Evolutionary conservation across 2,113 vertebrate species (phyloP).

Genomic region (Macrotis lagotis): DNA sequence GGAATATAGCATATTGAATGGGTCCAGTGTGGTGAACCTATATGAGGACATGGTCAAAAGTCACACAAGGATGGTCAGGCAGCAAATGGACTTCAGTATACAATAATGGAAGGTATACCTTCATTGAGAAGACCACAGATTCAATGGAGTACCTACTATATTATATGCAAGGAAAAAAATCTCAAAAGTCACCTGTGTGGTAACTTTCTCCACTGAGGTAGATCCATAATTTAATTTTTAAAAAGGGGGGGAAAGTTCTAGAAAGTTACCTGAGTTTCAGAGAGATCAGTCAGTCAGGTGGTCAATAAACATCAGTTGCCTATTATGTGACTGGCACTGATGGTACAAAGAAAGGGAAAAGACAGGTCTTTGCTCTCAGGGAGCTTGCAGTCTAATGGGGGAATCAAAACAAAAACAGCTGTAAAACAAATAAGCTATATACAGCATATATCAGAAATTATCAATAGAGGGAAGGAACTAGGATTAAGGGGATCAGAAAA

Average conservation of each 20-base stretch:
- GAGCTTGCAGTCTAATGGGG: background rate
- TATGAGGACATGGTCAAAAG: background rate
- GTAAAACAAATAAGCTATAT: background rate
- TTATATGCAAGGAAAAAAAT: background rate
- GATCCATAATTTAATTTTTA: background rate
- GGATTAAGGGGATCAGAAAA: background rate
- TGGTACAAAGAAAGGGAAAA: background rate
- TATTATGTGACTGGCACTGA: background rate
- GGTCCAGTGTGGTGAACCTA: background rate
- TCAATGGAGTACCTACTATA: background rate
- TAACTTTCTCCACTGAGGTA: background rate
- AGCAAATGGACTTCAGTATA: background rate
- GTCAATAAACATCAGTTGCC: background rate
- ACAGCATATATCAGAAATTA: background rate
- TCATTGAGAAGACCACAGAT: background rate
- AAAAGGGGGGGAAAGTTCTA: background rate
- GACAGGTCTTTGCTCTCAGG: background rate
- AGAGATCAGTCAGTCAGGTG: background rate
- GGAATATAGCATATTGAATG: background rate
- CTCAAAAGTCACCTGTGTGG: background rate
- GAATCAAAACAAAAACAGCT: background rate
- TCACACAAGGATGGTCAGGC: background rate
- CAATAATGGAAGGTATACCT: background rate
- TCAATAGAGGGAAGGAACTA: background rate
- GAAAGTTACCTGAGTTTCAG: background rate